Evolutionary conservation across 2,888 invertebrate genomes (phyloP), one percentile per base, ranked within the genome.

Genomic region (Gryllus longicercus): DNA sequence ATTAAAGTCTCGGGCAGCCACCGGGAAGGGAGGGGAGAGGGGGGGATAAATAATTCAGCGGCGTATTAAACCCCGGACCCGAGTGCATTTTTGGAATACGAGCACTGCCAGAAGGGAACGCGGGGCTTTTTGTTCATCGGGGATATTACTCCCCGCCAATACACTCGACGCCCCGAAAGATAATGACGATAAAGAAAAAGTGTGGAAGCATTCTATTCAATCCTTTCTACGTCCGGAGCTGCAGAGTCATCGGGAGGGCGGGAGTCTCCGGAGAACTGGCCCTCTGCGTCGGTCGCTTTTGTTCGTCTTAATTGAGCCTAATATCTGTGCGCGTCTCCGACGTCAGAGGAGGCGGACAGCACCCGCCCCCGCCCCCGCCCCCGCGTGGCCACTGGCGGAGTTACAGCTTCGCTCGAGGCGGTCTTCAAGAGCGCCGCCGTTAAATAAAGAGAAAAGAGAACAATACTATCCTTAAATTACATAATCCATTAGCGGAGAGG

Each of bases 151-250:
- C 63, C 63, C 63, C n/a, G n/a, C 63, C 63, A 63, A 63, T 63
- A 63, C 63, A 63, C 63, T 63, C n/a, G 63, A 63, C 16, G 63
- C 63, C 1, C n/a, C 8, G n/a, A 63, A 63, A 63, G 63, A 63
- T 63, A 63, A 63, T 63, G 63, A 63, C 63, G 63, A 63, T 63
- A 63, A 63, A 63, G 63, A 63, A 63, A 63, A 63, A 63, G 63
- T 63, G 63, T 63, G 63, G 63, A 63, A 63, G 63, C 63, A 63
- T 63, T 63, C 11, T 63, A 63, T 63, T 63, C 63, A 63, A 63
- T 63, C 63, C 63, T 63, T 63, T 63, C 63, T 63, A 2, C 63
- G 16, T 38, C 14, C 14, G 63, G 63, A 63, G 16, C 16, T 63
- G 63, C 63, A 63, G 63, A 63, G 63, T 63, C 63, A 63, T n/a